These are phyloP conservation scores for Lottia scabra DNA, from an alignment of 2,888 invertebrate genomes.

Conservation along the genomic window DNA sequence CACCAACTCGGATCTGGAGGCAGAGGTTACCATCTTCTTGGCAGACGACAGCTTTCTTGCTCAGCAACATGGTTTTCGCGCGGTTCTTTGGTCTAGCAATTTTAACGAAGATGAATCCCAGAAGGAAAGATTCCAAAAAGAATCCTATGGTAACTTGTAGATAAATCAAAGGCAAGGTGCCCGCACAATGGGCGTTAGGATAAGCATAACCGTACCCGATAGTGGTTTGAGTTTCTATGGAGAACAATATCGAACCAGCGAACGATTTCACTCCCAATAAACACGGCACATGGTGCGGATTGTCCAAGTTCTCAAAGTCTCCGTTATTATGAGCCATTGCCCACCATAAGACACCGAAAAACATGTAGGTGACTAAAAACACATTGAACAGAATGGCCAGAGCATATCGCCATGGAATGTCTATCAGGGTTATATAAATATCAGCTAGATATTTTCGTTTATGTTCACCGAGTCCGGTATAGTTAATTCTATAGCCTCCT, in stretches of 20 bases:
- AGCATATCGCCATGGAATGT: constrained; percentile 88
- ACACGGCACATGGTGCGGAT: constrained; percentile 66
- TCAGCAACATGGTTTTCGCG: constrained; percentile 93
- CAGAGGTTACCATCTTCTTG: constrained; percentile 66
- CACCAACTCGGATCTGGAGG: constrained; percentile 47
- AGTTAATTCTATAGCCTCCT: constrained; percentile 95
- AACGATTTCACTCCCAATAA: constrained; percentile 83
- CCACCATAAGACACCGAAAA: constrained; percentile 76
- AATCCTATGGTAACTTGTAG: constrained; percentile 93
- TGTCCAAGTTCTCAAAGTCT: constrained; percentile 60
- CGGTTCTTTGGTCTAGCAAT: constrained; percentile 94
- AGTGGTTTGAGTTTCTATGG: constrained; percentile 96
- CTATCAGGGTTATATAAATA: constrained; percentile 93
- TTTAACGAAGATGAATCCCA: constrained; percentile 90
- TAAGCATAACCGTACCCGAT: constrained; percentile 90
- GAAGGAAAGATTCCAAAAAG: constrained; percentile 77
- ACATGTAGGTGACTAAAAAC: constrained; percentile 86
- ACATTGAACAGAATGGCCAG: constrained; percentile 90
- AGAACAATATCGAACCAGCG: constrained; percentile 92
- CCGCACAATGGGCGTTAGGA: constrained; percentile 91
- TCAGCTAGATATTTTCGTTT: constrained; percentile 74
- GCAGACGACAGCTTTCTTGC: constrained; percentile 89
- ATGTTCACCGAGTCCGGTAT: constrained; percentile 91
- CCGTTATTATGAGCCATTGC: constrained; percentile 65
- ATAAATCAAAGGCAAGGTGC: constrained; percentile 89